Evolutionary conservation across 2,888 invertebrate genomes (phyloP).

Genomic region (Chymomyza procnemis): DNA sequence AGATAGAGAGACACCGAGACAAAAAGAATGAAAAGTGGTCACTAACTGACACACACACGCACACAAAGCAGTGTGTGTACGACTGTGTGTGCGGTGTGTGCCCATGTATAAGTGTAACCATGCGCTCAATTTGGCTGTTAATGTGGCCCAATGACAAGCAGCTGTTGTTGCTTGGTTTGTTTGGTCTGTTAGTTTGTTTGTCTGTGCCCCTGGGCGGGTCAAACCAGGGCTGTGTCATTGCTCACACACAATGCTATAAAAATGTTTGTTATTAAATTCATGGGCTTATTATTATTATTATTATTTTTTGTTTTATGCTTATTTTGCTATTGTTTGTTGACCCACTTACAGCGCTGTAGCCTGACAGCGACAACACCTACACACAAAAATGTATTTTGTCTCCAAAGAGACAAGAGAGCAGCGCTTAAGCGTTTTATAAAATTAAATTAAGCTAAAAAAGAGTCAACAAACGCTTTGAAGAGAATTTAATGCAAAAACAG

Average conservation of each 20-base stretch:
- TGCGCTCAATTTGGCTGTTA: constrained; percentile 33
- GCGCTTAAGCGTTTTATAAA: constrained; percentile 22
- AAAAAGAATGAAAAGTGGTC: constrained; percentile 15
- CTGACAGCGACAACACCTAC: constrained; percentile 15
- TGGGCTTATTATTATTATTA: background rate
- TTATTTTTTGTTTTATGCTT: too few relatives aligned
- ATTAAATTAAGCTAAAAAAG: constrained; percentile 36
- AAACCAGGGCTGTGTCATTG: background rate
- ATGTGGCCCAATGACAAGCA: background rate
- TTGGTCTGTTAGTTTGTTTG: background rate
- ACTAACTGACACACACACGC: background rate
- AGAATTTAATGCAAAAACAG: too few relatives aligned
- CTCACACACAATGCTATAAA: background rate
- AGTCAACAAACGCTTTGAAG: too few relatives aligned
- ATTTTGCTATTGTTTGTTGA: constrained; percentile 25
- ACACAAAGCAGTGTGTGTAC: background rate
- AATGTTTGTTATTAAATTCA: background rate
- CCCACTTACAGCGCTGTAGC: constrained; percentile 31
- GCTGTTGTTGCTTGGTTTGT: background rate
- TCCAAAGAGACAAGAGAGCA: constrained; percentile 4
- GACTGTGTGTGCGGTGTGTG: background rate
- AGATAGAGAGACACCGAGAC: too few relatives aligned
- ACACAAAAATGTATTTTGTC: too few relatives aligned
- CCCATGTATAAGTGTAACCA: constrained; percentile 13
- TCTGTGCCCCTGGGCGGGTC: background rate